Base-by-base conservation (phyloP, 2,797 vertebrate species). In the Cirrhinus mrigala region DNA sequence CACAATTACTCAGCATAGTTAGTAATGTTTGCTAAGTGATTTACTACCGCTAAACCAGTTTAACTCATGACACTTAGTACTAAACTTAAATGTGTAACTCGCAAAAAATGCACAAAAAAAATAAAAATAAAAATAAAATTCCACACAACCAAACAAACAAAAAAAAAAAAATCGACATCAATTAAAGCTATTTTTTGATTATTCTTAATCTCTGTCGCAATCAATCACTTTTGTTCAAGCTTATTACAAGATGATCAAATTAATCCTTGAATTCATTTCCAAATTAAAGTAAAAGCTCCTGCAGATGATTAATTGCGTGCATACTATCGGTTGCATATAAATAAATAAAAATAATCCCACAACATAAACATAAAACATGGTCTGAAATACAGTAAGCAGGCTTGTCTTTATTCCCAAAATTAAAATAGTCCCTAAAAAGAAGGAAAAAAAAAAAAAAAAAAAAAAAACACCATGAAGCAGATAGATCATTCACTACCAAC, bases 401-500 rank as follows among this genome's bases (percentile, higher is more conserved):
- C 9, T 24, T 60, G n/a, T 24, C 56, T 11, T 60, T 9, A 58
- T 60, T 4, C 2, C 1, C 10, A 5, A 62, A 27, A 27, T 27
- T 29, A 29, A 29, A 29, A 0, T 2, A 27, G 5, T 4, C 22
- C n/a, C 58, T 54, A 7, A 54, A 68, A 33, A 68, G 33, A 33
- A n/a, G n/a, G n/a, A n/a, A n/a, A n/a, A n/a, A n/a, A n/a, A n/a
- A 37, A 44, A 9, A 8, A 46, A 24, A 46, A 6, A 2, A 37
- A 22, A 22, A 22, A 20, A 76, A 71, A 44, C 10, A 46, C 3
- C 48, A 22, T 9, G n/a, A 75, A 77, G 50, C 20, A 4, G 76
- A 78, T 29, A 78, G 56, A 79, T 79, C 33, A 60, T 62, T 79
- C 37, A 79, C 76, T 22, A 62, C n/a, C 46, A 56, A 16, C 33